Conservation (phyloP, 2,888 invertebrate species). For the Periphyllus acericola region DNA sequence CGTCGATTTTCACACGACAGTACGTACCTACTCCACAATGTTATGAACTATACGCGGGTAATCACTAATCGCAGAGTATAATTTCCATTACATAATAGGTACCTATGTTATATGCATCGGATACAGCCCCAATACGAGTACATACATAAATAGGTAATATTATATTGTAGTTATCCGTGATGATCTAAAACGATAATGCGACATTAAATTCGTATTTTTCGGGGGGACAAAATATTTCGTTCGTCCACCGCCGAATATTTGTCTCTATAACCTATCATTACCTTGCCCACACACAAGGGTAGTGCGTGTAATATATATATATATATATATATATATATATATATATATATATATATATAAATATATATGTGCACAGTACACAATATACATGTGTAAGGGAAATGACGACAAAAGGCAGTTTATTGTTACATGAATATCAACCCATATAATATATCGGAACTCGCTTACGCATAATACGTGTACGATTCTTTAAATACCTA, state of each 20-base stretch:
- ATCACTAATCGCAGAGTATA: background rate
- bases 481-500: background rate
- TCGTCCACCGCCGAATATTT: background rate
- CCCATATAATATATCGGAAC: constrained; percentile 2
- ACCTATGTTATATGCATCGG: background rate
- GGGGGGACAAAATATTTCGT: background rate
- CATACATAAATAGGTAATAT: background rate
- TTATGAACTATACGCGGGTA: background rate
- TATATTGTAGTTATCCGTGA: constrained; percentile 18
- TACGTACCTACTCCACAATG: background rate
- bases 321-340: background rate
- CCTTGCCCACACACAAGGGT: background rate
- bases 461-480: background rate
- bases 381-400: background rate
- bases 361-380: too few species aligned
- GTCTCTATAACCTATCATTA: constrained; percentile 30
- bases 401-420: constrained; percentile 18
- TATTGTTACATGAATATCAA: background rate
- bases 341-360: background rate
- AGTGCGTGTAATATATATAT: background rate
- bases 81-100: background rate
- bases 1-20: constrained; percentile 44
- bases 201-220: constrained; percentile 7
- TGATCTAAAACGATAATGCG: constrained; percentile 37
- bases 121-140: background rate